Evolutionary conservation across 2,797 vertebrate genomes (phyloP).

Genomic region (Gastrophryne carolinensis): DNA sequence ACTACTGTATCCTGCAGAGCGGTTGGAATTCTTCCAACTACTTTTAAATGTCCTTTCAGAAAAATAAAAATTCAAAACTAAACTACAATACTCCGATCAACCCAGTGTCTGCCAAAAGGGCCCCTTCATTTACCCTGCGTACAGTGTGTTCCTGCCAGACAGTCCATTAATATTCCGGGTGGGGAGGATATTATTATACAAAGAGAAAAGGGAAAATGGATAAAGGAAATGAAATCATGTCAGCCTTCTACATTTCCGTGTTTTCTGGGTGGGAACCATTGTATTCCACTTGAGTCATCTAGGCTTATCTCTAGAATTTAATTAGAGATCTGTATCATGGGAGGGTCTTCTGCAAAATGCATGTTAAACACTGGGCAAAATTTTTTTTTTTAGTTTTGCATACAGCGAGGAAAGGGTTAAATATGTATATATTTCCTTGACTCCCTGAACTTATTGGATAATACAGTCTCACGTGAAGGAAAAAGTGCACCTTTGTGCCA

Average conservation of each 20-base stretch:
- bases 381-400: too few relatives aligned
- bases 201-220: not conserved
- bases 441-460: too few relatives aligned
- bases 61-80: not conserved
- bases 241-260: not conserved
- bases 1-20: too few relatives aligned
- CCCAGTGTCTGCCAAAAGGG: not conserved
- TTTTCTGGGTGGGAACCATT: not conserved
- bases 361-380: too few relatives aligned
- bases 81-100: not conserved
- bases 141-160: not conserved
- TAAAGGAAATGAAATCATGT: not conserved
- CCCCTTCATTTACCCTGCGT: not conserved
- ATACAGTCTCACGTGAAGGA: too few relatives aligned
- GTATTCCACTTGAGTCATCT: slow-evolving; percentile 22
- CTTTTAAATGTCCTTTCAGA: not conserved
- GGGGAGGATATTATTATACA: not conserved
- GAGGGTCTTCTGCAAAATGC: too few relatives aligned
- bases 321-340: too few relatives aligned
- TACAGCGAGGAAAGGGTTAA: too few relatives aligned
- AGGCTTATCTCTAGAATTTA: too few relatives aligned
- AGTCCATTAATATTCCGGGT: slow-evolving; percentile 1
- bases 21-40: not conserved
- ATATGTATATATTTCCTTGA: too few relatives aligned
- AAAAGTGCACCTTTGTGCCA: too few relatives aligned